Percentiles rank a stretch among this genome's conserved stretches.
These are phyloP conservation scores for Channallabes apus DNA, from an alignment of 2,797 vertebrate genomes.

Conservation along the genomic window DNA sequence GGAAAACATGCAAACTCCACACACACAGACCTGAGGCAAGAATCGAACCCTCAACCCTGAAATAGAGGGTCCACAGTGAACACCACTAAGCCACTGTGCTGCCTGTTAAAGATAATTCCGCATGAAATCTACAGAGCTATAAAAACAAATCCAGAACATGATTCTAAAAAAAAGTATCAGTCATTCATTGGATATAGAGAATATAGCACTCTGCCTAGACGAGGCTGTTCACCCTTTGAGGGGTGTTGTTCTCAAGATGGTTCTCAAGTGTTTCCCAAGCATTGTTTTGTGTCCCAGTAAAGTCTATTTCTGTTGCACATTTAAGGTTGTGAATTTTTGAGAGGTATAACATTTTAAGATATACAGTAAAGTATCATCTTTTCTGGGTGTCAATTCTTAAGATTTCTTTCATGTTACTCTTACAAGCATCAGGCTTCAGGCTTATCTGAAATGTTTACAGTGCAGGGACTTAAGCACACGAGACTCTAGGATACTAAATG, in stretches of 20 bases:
- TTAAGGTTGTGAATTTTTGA: background rate
- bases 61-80: too few relatives aligned
- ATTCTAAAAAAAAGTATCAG: background rate
- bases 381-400: conserved; percentile 35
- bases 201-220: background rate
- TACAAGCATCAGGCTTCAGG: conserved; percentile 19
- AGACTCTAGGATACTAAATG: conserved; percentile 41
- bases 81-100: too few relatives aligned
- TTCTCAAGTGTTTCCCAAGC: too few relatives aligned
- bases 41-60: too few relatives aligned
- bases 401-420: conserved; percentile 32
- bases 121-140: background rate
- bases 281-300: background rate
- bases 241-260: background rate
- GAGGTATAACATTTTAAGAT: background rate
- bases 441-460: conserved; percentile 25
- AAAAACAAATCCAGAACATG: background rate
- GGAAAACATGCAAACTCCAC: too few relatives aligned
- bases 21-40: too few relatives aligned
- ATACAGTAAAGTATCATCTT: conserved; percentile 7
- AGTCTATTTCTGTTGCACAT: background rate
- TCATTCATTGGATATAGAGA: background rate
- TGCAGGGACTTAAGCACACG: conserved; percentile 33
- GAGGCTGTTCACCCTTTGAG: background rate
- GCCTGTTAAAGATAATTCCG: too few relatives aligned